Evolutionary conservation across 2,113 vertebrate species (phyloP).

Genomic region (Spea bombifrons): DNA sequence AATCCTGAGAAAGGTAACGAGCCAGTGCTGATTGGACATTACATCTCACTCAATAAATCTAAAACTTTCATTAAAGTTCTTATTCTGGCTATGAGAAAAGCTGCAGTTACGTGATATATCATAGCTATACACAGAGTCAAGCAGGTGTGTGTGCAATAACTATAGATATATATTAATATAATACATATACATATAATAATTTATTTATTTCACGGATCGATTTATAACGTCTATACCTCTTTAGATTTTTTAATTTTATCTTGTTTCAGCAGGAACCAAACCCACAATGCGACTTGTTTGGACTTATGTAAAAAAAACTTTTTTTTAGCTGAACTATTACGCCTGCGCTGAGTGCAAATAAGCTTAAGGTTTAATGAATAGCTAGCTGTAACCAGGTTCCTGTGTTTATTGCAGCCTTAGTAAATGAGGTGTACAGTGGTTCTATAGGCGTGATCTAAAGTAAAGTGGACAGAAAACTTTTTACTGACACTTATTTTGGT

Average conservation of each 20-base stretch:
- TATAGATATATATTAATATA: too few relatives aligned
- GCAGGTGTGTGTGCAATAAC: neutral
- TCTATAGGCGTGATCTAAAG: neutral
- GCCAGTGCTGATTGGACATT: slow-evolving; percentile 31
- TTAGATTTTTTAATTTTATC: too few relatives aligned
- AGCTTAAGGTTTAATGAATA: neutral
- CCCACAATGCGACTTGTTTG: too few relatives aligned
- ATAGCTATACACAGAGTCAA: neutral
- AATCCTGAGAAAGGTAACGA: slow-evolving; percentile 12
- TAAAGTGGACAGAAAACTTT: neutral
- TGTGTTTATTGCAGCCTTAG: neutral
- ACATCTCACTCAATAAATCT: slow-evolving; percentile 46
- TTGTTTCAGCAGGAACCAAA: too few relatives aligned
- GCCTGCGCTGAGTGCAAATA: neutral
- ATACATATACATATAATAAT: too few relatives aligned
- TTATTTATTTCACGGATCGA: too few relatives aligned
- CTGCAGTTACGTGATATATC: neutral
- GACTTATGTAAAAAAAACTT: too few relatives aligned
- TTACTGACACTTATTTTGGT: neutral
- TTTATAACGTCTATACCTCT: too few relatives aligned
- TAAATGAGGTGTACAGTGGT: neutral
- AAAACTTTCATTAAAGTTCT: slow-evolving; percentile 42
- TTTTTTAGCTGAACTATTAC: neutral
- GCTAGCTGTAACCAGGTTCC: neutral
- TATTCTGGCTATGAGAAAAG: neutral